Evolutionary conservation across 2,888 invertebrate species (phyloP), one percentile per base, ranked within the genome.

Genomic region (Noctua comes): DNA sequence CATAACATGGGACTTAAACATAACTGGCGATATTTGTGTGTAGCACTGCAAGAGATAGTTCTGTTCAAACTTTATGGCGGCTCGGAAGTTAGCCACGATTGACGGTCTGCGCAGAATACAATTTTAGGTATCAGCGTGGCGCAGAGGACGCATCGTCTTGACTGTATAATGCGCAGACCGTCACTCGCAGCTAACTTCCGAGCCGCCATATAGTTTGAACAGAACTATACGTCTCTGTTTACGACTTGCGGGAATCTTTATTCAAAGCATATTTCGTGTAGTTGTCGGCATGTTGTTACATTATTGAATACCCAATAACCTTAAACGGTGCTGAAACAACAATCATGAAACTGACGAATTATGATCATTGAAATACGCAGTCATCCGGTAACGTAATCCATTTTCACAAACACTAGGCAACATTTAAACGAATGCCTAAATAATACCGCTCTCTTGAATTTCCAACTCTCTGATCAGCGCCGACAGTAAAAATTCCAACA

Each of bases 371-470:
- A 76, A 84, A 84, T 68, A 68, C 62, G 82, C 78, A 43, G 2
- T 64, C 85, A 79, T 87, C 78, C 82, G 86, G 68, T 16, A 31
- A 74, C 65, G 8, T 51, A 1, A 8, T 18, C 18, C n/a, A n/a
- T 66, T 36, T 66, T 66, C 66, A 43, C 43, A 24, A 27, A 66
- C 43, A 27, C n/a, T 43, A 66, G 18, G 27, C 10, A 18, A 66
- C 43, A 46, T 10, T 16, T n/a, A 43, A 27, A 43, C 16, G 8
- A 43, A 66, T 66, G 18, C n/a, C 43, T 65, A 43, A 10, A 27
- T 66, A 24, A 40, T 6, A 65, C 24, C 6, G 0, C 40, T 65
- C 1, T 24, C 8, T 40, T 24, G 11, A 4, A 66, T 66, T 43
- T 66, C 18, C n/a, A 66, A 66, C 43, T 0, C 18, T 66, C n/a